Conservation (phyloP, 2,888 invertebrate species). For the Drosophila pegasa region DNA sequence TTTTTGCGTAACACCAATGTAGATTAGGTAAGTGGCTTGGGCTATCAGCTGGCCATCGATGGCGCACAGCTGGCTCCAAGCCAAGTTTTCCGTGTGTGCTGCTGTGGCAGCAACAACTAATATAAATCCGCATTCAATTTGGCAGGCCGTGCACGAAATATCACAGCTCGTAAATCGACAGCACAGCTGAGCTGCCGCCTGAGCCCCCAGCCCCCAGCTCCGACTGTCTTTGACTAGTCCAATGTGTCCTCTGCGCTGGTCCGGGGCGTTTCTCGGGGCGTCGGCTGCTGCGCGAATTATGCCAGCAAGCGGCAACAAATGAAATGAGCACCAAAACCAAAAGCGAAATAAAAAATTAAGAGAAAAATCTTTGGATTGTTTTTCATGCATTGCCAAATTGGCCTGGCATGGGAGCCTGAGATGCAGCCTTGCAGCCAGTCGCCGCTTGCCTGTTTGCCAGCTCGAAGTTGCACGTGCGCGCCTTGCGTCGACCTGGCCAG, state of each 20-base stretch:
- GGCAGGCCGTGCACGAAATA: slow-evolving; percentile 65
- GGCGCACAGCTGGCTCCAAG: slow-evolving; percentile 46
- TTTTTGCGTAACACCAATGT: slow-evolving; percentile 20
- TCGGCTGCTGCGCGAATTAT: slow-evolving; percentile 73
- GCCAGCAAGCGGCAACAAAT: slow-evolving; percentile 64
- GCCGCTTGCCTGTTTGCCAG: slow-evolving; percentile 8
- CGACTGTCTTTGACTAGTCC: slow-evolving; percentile 19
- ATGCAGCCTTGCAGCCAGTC: slow-evolving; percentile 55
- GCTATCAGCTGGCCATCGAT: slow-evolving; percentile 62
- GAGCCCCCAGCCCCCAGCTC: neutral
- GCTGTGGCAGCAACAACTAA: slow-evolving; percentile 1
- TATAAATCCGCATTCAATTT: slow-evolving; percentile 50
- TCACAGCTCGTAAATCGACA: slow-evolving; percentile 75
- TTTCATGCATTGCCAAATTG: slow-evolving; percentile 60
- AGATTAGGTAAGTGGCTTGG: slow-evolving; percentile 44
- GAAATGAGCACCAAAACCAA: slow-evolving; percentile 42
- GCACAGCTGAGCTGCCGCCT: slow-evolving; percentile 20
- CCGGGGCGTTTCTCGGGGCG: slow-evolving; percentile 49
- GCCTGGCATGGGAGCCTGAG: slow-evolving; percentile 42
- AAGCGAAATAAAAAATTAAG: slow-evolving; percentile 27
- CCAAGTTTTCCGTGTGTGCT: slow-evolving; percentile 30
- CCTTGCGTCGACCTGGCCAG: slow-evolving; percentile 31
- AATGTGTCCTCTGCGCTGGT: slow-evolving; percentile 41
- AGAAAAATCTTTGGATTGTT: slow-evolving; percentile 46
- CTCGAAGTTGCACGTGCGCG: slow-evolving; percentile 43